A percentile compares a stretch with the other conserved stretches of the same genome.
Evolutionary conservation across 2,888 invertebrate species (phyloP).

Genomic region (Latrodectus hesperus): DNA sequence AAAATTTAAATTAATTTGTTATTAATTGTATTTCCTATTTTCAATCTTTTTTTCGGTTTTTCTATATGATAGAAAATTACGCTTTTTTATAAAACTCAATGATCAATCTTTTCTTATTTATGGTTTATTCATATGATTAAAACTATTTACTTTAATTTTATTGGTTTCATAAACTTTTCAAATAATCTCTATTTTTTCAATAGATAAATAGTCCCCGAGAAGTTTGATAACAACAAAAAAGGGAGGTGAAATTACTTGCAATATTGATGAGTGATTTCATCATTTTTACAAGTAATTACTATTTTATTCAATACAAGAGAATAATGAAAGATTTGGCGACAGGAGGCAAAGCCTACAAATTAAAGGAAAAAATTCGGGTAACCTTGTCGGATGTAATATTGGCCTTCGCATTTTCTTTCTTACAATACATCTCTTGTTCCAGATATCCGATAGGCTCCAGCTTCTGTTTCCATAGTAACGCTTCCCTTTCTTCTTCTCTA

Average conservation of each 20-base stretch:
- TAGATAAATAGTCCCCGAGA: too few relatives aligned
- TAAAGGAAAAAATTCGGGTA: slow-evolving; percentile 8
- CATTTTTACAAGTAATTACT: not conserved
- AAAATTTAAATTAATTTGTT: too few relatives aligned
- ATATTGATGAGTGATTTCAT: not conserved
- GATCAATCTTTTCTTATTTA: too few relatives aligned
- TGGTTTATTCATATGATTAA: too few relatives aligned
- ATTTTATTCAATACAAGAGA: not conserved
- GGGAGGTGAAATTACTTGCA: not conserved
- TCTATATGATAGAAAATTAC: too few relatives aligned
- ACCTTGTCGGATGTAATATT: slow-evolving; percentile 27
- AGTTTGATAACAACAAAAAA: not conserved
- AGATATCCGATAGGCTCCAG: slow-evolving; percentile 40
- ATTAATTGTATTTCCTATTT: too few relatives aligned
- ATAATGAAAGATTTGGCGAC: not conserved
- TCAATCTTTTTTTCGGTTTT: too few relatives aligned
- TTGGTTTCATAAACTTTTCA: too few relatives aligned
- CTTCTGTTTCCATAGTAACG: slow-evolving; percentile 43
- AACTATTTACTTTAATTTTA: too few relatives aligned
- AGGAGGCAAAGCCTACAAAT: not conserved
- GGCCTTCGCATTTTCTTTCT: slow-evolving; percentile 19
- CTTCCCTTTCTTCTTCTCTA: not conserved
- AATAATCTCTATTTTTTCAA: too few relatives aligned
- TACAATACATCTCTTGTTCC: slow-evolving; percentile 49
- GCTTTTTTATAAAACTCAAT: too few relatives aligned